phyloP scores from a whole-genome alignment of 1,140 invertebrate species.

The Sycobia sp. region DNA sequence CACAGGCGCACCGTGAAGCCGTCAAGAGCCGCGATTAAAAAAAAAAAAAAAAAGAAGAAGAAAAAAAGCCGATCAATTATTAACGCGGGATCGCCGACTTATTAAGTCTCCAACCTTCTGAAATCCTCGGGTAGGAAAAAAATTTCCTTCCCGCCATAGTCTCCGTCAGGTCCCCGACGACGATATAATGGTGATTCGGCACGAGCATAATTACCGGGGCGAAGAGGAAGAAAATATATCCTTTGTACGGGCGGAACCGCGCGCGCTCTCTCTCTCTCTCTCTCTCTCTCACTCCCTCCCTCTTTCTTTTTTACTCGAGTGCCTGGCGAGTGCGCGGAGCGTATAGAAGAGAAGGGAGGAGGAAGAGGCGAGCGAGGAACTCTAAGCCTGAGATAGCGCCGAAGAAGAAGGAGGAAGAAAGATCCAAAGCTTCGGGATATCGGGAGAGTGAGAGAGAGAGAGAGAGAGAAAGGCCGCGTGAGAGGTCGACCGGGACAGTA shows the following conservation, averaged over 20 bases:
- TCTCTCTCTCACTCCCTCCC: too few relatives aligned
- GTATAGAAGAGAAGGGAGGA: neutral
- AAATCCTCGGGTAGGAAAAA: neutral
- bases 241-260: conserved; percentile 4
- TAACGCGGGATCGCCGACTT: conserved; percentile 20
- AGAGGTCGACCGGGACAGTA: conserved; percentile 38
- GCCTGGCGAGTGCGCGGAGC: too few relatives aligned
- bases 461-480: conserved; percentile 27
- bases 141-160: conserved; percentile 3
- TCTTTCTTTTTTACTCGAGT: too few relatives aligned
- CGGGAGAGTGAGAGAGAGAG: too few relatives aligned
- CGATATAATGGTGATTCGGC: conserved; percentile 14
- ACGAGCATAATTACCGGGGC: conserved; percentile 28
- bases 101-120: conserved; percentile 16
- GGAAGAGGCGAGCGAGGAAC: neutral
- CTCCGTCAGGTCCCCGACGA: neutral
- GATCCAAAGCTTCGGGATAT: neutral
- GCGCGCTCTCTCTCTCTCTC: too few relatives aligned
- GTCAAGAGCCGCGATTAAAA: conserved; percentile 31
- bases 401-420: neutral
- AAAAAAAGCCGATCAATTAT: conserved; percentile 34
- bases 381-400: neutral
- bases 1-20: neutral
- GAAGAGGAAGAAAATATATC: conserved; percentile 20
- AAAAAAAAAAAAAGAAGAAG: too few relatives aligned